Base-by-base conservation (phyloP, 2,888 invertebrate species). In the Azorinus chamasolen region DNA sequence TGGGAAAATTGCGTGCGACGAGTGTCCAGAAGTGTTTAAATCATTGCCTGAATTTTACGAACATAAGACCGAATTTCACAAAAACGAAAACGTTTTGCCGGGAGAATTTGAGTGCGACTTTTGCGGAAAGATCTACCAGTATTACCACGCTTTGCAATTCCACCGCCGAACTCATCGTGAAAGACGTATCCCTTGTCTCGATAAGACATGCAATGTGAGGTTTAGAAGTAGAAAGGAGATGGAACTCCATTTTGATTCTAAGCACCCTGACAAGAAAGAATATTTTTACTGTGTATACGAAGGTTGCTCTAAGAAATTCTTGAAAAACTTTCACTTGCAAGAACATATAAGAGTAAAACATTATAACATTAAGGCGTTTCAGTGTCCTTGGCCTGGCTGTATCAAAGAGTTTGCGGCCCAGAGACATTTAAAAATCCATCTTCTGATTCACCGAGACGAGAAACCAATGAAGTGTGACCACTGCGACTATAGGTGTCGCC, bases 401-500 rank as follows among this genome's bases (percentile, higher is more conserved):
- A 68, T 81, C 48, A 87, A 86, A 63, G 84, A 86, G 48, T 89
- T 89, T 74, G 82, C 83, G 1, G 82, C 84, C 16, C 85, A 85
- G 69, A 68, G 87, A 48, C 83, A 88, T 70, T 81, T 89, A 48
- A 88, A 87, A 73, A 83, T 87, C 27, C 89, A 89, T 74, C 81
- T 86, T 59, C 69, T 87, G 62, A 85, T 88, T 66, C 89, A 90
- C 68, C 86, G 81, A 20, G 86, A 87, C 43, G 89, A 90, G 70
- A 90, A 90, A 69, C 90, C 90, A 10, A 77, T 89, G 55, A 85
- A 87, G 68, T 91, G 91, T 64, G 84, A 85, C 22, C 85, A 88
- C 43, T 91, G 91, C 75, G 87, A 87, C 54, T 89, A 89, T 48
- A 72, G 90, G 10, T 90, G 89, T 66, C 83, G 89, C 2, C 91